phyloP scores from a whole-genome alignment of 2,888 invertebrate genomes.

The Ecdyonurus torrentis region DNA sequence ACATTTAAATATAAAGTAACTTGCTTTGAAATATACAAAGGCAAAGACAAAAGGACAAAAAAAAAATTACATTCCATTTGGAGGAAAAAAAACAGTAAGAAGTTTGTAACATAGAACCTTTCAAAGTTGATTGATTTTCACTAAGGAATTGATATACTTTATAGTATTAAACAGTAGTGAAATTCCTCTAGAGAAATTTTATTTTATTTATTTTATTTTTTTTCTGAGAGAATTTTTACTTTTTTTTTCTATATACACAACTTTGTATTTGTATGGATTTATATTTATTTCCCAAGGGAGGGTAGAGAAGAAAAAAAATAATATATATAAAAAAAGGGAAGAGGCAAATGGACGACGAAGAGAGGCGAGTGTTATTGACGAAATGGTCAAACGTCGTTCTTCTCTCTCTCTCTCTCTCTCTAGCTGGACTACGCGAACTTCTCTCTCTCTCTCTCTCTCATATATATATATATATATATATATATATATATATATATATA shows the following conservation, averaged over 20 bases:
- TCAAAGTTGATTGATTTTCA: neutral
- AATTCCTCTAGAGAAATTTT: neutral
- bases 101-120: neutral
- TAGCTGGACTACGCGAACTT: too few relatives aligned
- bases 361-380: neutral
- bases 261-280: neutral
- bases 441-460: too few relatives aligned
- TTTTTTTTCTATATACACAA: neutral
- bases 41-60: too few relatives aligned
- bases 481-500: too few relatives aligned
- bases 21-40: too few relatives aligned
- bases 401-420: neutral
- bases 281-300: constrained; percentile 2
- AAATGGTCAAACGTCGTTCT: constrained; percentile 3
- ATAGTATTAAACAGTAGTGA: too few relatives aligned
- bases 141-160: neutral
- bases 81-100: too few relatives aligned
- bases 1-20: too few relatives aligned
- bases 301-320: neutral
- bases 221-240: too few relatives aligned
- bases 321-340: too few relatives aligned
- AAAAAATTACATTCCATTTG: too few relatives aligned
- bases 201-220: constrained; percentile 1
- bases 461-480: too few relatives aligned
- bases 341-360: neutral